Evolutionary conservation across 2,888 invertebrate species (phyloP).

Genomic region (Argyresthia albistria): DNA sequence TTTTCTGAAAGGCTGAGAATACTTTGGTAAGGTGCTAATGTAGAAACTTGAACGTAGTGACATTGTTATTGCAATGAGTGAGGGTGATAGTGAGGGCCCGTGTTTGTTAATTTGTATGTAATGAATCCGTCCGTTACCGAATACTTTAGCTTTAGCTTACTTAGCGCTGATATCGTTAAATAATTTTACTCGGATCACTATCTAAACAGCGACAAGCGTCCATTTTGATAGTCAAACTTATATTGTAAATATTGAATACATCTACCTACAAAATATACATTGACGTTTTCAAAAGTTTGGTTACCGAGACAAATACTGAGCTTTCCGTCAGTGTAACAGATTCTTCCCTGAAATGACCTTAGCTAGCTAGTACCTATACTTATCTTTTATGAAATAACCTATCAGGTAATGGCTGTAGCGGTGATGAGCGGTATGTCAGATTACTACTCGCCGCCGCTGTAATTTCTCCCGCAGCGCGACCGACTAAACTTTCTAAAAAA

Average conservation of each 20-base stretch:
- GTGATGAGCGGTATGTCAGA: slow-evolving; percentile 48
- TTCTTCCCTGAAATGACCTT: neutral
- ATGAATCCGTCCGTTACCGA: slow-evolving; percentile 65
- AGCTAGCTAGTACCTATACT: slow-evolving; percentile 9
- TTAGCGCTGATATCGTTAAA: slow-evolving; percentile 47
- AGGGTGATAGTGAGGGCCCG: neutral
- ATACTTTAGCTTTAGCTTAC: slow-evolving; percentile 58
- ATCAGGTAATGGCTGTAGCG: slow-evolving; percentile 44
- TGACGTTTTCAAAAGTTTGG: slow-evolving; percentile 17
- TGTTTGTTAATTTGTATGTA: slow-evolving; percentile 66
- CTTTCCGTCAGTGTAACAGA: slow-evolving; percentile 4
- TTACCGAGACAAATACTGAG: slow-evolving; percentile 15
- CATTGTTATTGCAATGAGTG: neutral
- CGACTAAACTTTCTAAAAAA: slow-evolving; percentile 70
- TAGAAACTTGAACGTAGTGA: neutral
- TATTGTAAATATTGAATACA: slow-evolving; percentile 7
- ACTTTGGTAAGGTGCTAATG: slow-evolving; percentile 66
- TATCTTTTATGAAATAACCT: slow-evolving; percentile 22
- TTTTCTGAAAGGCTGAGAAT: slow-evolving; percentile 63
- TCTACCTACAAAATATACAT: neutral
- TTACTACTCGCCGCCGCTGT: slow-evolving; percentile 35
- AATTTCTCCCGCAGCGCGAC: slow-evolving; percentile 64
- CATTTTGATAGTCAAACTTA: slow-evolving; percentile 38
- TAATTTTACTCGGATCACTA: slow-evolving; percentile 21
- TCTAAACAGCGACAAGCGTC: slow-evolving; percentile 37